These are phyloP conservation scores for Sclerodermus sp. DNA, from an alignment of 2,888 invertebrate genomes.

Conservation along the genomic window DNA sequence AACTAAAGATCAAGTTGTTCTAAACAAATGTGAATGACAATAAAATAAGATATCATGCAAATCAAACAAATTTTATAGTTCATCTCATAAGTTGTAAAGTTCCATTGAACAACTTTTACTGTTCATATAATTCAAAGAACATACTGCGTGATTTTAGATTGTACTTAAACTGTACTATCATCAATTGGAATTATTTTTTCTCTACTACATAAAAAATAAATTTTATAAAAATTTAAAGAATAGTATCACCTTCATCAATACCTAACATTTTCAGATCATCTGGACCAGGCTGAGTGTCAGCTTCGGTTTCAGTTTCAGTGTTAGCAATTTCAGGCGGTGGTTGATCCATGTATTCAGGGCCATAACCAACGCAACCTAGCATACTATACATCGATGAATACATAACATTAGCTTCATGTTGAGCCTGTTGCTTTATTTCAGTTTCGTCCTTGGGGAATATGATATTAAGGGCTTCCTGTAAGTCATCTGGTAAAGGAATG, in stretches of 20 bases:
- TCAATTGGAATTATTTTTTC: no score
- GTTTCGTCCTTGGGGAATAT: slow-evolving; percentile 65
- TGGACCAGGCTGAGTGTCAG: slow-evolving; percentile 59
- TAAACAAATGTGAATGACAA: no score
- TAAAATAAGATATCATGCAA: neutral
- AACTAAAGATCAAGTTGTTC: no score
- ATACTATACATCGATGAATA: slow-evolving; percentile 54
- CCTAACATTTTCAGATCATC: slow-evolving; percentile 84
- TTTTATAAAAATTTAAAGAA: slow-evolving; percentile 38
- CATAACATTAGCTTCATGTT: slow-evolving; percentile 45
- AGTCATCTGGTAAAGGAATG: slow-evolving; percentile 65
- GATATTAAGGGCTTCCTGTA: slow-evolving; percentile 69
- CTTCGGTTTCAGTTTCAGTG: slow-evolving; percentile 40
- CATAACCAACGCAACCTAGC: slow-evolving; percentile 51
- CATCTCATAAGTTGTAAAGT: neutral
- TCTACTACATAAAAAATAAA: neutral
- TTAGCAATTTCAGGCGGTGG: slow-evolving; percentile 54
- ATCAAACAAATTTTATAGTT: neutral
- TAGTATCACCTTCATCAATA: slow-evolving; percentile 76
- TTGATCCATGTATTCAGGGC: slow-evolving; percentile 54
- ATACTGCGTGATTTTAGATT: no score
- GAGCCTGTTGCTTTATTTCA: slow-evolving; percentile 37
- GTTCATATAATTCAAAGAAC: no score
- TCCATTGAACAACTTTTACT: no score
- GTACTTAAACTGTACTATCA: no score